Evolutionary conservation across 2,113 vertebrate genomes (phyloP), one percentile per base, ranked within the genome.

Genomic region (Upupa epops): DNA sequence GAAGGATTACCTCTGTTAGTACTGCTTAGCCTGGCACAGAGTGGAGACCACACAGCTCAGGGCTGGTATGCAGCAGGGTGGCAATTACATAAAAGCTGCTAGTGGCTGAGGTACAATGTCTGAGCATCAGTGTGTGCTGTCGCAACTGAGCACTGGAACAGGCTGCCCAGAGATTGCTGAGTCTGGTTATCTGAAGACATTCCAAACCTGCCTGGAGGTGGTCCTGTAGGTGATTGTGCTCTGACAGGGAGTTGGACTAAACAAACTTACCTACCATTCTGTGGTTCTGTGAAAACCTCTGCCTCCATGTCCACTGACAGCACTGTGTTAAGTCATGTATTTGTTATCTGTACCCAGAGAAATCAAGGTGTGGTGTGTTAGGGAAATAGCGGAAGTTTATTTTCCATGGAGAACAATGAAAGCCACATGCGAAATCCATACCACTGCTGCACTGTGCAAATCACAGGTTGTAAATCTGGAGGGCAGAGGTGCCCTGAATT

Each of bases 61-160:
- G 29, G 10, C 32, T 73, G 49, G 54, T 36, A n/a, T 13, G 2
- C 37, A 76, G 49, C 37, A 52, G 51, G 37, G 36, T 55, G 48
- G 55, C 2, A 51, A 59, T 37, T 21, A 28, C 1, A 1, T 16
- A 26, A 20, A 59, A 58, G 69, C 26, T 66, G 29, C 46, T 65
- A 64, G 14, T 0, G 2, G 4, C 81, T 64, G 70, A 1, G 1
- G 65, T 8, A 13, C 1, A 2, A 34, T 32, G 56, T 66, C 52
- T 32, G 45, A 55, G 40, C 88, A 42, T 31, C 46, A 28, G 40
- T 25, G 9, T 5, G 24, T 14, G 17, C 20, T 17, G 34, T 61
- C 65, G 45, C n/a, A n/a, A n/a, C n/a, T n/a, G n/a, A n/a, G n/a
- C n/a, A n/a, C n/a, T n/a, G n/a, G n/a, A n/a, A n/a, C n/a, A n/a